Evolutionary conservation across 2,113 vertebrate genomes (phyloP).

Genomic region (Sceloporus tristichus): DNA sequence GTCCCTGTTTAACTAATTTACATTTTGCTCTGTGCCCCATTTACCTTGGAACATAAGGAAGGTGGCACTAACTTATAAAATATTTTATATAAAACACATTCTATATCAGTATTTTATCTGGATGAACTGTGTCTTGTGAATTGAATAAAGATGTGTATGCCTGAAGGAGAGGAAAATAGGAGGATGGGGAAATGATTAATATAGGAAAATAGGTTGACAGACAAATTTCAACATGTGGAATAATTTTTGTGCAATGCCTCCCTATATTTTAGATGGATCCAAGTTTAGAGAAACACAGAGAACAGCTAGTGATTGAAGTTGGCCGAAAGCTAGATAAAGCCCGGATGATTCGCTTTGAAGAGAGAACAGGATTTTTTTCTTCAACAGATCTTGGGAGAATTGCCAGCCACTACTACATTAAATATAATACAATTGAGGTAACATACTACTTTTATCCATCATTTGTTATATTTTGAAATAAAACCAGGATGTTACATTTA

Average conservation of each 20-base stretch:
- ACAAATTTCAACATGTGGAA: not conserved
- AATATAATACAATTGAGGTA: conserved; percentile 98
- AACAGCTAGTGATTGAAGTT: conserved; percentile 90
- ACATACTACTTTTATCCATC: conserved; percentile 13
- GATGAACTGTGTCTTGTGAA: not conserved
- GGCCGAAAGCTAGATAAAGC: conserved; percentile 95
- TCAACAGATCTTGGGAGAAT: conserved; percentile 97
- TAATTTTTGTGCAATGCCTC: conserved; percentile 26
- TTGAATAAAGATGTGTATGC: not conserved
- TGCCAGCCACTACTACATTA: conserved; percentile 98
- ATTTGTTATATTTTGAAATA: conserved; percentile 45
- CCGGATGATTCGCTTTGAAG: conserved; percentile 97
- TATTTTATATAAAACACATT: not conserved
- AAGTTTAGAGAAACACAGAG: conserved; percentile 89
- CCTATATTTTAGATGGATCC: conserved; percentile 88
- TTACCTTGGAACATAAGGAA: not conserved
- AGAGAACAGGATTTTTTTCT: conserved; percentile 95
- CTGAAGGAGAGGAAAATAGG: not conserved
- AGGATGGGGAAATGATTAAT: too few species aligned
- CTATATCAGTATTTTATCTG: not conserved
- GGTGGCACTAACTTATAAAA: not conserved
- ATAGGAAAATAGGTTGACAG: not conserved
- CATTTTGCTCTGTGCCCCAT: not conserved
- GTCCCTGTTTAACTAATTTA: not conserved
- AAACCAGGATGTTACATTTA: not conserved